Evolutionary conservation across 2,797 vertebrate species (phyloP), one percentile per base, ranked within the genome.

Genomic region (Syndactyla subalaris): DNA sequence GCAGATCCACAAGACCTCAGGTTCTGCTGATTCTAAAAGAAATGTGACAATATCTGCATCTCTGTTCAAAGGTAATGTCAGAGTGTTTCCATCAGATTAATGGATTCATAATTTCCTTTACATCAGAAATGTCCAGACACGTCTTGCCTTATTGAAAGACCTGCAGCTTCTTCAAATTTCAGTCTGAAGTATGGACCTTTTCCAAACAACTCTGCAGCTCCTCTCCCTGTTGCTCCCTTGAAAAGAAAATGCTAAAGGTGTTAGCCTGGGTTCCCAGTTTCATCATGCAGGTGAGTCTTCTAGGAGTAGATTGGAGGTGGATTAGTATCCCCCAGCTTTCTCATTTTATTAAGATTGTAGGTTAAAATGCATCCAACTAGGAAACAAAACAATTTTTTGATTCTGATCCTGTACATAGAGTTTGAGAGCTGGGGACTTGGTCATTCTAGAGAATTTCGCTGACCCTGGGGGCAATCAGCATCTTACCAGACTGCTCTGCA

Each of bases 211-310:
- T 62, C 79, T 27, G 58, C n/a, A 79, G 12, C 30, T 29, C 29
- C 65, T 94, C 62, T 83, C 58, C 17, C 30, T 84, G n/a, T 58
- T 79, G 83, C 85, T 91, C 49, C 75, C 74, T 38, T 85, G 74
- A 90, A 92, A 97, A 84, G 63, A 91, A 93, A 96, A 96, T 55
- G 67, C 61, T 95, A 89, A 71, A 32, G 66, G 55, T 70, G 55
- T 72, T 12, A 49, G 12, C 18, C 30, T 54, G 48, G 6, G 22
- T 88, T 84, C 92, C 68, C 78, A 93, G 74, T 74, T 94, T 95
- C 61, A 84, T 79, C 52, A 77, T n/a, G 77, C 85, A 96, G 79
- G 75, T 91, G 73, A 93, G 90, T 59, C 46, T 80, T 96, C 66
- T 16, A 89, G 59, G 39, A 74, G 86, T 14, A 68, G 23, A 24